Base-by-base conservation (phyloP, 2,888 invertebrate species). In the Heterodera filipjevi region DNA sequence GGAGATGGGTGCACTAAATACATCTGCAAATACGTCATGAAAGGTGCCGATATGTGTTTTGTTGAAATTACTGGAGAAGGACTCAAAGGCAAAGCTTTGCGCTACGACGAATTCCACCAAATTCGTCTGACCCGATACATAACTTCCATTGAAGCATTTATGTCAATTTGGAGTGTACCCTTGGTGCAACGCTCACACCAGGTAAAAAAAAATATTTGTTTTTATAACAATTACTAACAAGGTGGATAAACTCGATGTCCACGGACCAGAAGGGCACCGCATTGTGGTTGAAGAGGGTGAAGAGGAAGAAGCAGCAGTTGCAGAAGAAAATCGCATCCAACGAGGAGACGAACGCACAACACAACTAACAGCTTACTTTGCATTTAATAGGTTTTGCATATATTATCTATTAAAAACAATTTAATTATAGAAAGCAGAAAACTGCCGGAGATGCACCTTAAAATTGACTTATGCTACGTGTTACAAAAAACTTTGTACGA, bases 91-190 rank as follows among this genome's bases (percentile, higher is more conserved):
- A 49, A 22, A 16, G 49, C 22, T 16, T 16, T 16, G 14, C 70
- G 70, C 71, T 70, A 70, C 6, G 71, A 70, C 12, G 71, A 70
- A 30, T 70, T 70, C n/a, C 71, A 70, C 10, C 71, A 70, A 30
- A n/a, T 70, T 3, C 71, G 71, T 1, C 71, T 70, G 5, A 10
- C 71, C 0, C 71, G 71, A 2, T 70, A 70, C 71, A 30, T 70
- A 1, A 70, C 71, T 1, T 70, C 71, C 3, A 70, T 70, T 0
- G 71, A 70, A 70, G 71, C 71, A 3, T 70, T 70, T 27, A 22
- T 70, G 27, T 70, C 71, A 5, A 19, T 70, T 30, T 70, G 71
- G 71, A 30, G 71, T 6, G n/a, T n/a, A n/a, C 22, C 22, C 2
- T 22, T 70, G 19, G 71, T 70, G 39, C 44, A n/a, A n/a, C 39